Evolutionary conservation across 2,113 vertebrate genomes (phyloP).

Genomic region (Hemibagrus wyckioides): DNA sequence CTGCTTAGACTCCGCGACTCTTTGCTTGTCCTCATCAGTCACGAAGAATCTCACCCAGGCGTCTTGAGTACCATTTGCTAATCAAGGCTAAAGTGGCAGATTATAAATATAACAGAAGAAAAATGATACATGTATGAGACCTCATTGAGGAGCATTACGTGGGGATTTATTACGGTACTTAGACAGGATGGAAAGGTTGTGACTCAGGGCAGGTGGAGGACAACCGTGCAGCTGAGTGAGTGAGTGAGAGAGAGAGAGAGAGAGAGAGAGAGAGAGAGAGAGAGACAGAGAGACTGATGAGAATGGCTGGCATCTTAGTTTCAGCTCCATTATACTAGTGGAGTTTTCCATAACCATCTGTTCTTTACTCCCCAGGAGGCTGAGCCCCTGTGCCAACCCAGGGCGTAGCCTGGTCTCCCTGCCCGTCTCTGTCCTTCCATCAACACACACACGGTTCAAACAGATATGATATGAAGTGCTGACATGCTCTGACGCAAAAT

Average conservation of each 20-base stretch:
- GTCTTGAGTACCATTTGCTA: constrained; percentile 77
- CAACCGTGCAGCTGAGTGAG: constrained; percentile 60
- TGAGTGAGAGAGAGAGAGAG: constrained; percentile 45
- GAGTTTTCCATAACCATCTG: constrained; percentile 47
- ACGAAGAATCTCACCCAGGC: constrained; percentile 65
- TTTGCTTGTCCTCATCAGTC: constrained; percentile 47
- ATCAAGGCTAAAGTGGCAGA: constrained; percentile 80
- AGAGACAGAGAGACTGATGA: constrained; percentile 53
- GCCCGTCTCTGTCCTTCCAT: constrained; percentile 36
- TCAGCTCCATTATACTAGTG: constrained; percentile 56
- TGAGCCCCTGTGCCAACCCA: constrained; percentile 38
- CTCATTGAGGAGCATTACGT: constrained; percentile 77
- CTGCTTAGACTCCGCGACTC: background rate
- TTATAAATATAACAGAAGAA: constrained; percentile 77
- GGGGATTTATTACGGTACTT: constrained; percentile 79
- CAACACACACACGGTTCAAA: constrained; percentile 12
- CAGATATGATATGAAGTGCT: background rate
- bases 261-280: constrained; percentile 1
- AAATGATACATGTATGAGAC: constrained; percentile 81
- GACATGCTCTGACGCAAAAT: background rate
- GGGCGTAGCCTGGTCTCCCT: constrained; percentile 20
- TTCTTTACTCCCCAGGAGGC: constrained; percentile 45
- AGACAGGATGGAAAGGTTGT: constrained; percentile 69
- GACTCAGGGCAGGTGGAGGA: constrained; percentile 52
- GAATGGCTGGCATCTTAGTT: constrained; percentile 56